These are phyloP conservation scores for Temnothorax unifasciatus DNA, from an alignment of 2,888 invertebrate species.

Conservation along the genomic window DNA sequence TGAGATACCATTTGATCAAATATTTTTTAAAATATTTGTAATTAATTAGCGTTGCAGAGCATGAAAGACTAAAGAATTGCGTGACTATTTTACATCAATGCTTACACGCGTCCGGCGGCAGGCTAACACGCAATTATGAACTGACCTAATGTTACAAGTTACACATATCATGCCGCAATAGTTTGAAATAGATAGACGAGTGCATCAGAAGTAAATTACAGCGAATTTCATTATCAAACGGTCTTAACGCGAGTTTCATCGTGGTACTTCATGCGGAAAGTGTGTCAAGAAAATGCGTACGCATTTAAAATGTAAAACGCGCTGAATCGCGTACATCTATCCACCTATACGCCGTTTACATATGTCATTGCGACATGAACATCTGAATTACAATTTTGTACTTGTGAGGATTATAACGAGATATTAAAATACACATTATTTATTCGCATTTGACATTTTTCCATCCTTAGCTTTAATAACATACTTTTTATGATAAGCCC, in stretches of 20 bases:
- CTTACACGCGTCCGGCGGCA: conserved; percentile 23
- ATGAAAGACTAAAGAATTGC: not conserved
- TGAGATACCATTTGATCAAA: not conserved
- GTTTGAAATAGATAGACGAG: conserved; percentile 23
- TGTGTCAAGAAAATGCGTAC: conserved; percentile 35
- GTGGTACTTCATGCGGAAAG: conserved; percentile 28
- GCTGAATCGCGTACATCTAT: not conserved
- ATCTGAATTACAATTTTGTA: not conserved
- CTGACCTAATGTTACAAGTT: conserved; percentile 29
- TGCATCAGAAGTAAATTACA: conserved; percentile 33
- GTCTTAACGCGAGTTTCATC: conserved; percentile 34
- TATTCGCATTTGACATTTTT: not conserved
- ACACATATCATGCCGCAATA: conserved; percentile 26
- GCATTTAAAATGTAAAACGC: conserved; percentile 37
- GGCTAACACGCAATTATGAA: conserved; percentile 9
- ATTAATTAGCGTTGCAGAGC: not conserved
- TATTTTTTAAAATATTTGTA: conserved; percentile 9
- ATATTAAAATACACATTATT: not conserved
- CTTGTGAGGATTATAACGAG: not conserved
- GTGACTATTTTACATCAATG: not conserved
- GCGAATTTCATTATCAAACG: conserved; percentile 33
- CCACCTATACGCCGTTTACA: not conserved
- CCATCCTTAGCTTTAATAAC: not conserved
- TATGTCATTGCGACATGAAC: not conserved
- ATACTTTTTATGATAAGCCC: not conserved